Percentiles rank a stretch among this genome's conserved stretches.
Conservation (phyloP, 1,140 invertebrate species). For the Cotesia glomerata region DNA sequence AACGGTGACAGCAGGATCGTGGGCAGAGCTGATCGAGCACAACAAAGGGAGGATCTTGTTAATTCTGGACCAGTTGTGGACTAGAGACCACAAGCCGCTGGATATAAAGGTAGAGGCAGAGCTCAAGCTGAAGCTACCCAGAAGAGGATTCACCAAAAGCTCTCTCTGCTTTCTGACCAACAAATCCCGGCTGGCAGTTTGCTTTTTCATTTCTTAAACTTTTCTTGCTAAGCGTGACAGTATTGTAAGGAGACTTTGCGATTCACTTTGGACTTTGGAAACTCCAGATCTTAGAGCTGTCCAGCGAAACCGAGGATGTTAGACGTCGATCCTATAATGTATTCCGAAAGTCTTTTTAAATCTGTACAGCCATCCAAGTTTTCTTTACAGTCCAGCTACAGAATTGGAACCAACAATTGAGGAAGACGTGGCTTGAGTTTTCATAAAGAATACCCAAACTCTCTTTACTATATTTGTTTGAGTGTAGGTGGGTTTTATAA, state of each 20-base stretch:
- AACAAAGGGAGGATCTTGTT: not conserved
- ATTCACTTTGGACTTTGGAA: not conserved
- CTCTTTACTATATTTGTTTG: too few relatives aligned
- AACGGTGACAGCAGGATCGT: not conserved
- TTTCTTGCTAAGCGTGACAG: not conserved
- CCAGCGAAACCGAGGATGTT: conserved; percentile 9
- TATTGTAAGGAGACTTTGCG: not conserved
- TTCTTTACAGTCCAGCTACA: too few relatives aligned
- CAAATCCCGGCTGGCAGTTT: not conserved
- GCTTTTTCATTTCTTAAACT: conserved; percentile 6
- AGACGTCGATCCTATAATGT: conserved; percentile 15
- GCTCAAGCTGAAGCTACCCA: not conserved
- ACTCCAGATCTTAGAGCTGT: not conserved
- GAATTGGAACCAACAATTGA: too few relatives aligned
- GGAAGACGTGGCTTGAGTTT: conserved; percentile 15
- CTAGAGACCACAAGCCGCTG: too few relatives aligned
- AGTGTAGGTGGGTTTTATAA: too few relatives aligned
- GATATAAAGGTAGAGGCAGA: not conserved
- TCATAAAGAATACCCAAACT: conserved; percentile 14
- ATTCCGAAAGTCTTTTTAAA: conserved; percentile 7
- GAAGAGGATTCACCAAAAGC: not conserved
- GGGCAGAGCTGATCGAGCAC: not conserved
- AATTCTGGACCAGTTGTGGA: not conserved
- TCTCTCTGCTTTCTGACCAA: not conserved
- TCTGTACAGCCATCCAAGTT: too few relatives aligned